These are phyloP conservation scores for Sycophila sp. DNA, from an alignment of 1,140 invertebrate genomes.

Conservation along the genomic window DNA sequence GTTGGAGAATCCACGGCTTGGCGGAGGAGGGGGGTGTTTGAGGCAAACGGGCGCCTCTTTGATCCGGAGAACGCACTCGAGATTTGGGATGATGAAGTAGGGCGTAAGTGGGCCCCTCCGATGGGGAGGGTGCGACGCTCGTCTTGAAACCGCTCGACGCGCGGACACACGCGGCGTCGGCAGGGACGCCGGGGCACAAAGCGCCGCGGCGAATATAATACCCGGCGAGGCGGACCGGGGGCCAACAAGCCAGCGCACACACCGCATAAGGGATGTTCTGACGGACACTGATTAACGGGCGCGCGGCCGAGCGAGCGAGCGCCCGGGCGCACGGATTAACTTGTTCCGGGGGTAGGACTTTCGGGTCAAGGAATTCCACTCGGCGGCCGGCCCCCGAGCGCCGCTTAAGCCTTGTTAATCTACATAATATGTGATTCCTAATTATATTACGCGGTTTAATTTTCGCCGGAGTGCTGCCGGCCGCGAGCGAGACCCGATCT, in stretches of 20 bases:
- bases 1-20: too few species aligned
- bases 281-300: conserved; percentile 9
- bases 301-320: not conserved
- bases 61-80: conserved; percentile 14
- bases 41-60: conserved; percentile 7
- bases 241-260: conserved; percentile 16
- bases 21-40: not conserved
- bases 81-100: conserved; percentile 22
- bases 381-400: not conserved
- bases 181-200: not conserved
- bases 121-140: not conserved
- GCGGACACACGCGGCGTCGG: not conserved
- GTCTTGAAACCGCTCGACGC: not conserved
- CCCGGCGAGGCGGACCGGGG: not conserved
- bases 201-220: not conserved
- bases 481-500: not conserved
- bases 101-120: conserved; percentile 4
- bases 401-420: conserved; percentile 15
- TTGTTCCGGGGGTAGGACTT: conserved; percentile 11
- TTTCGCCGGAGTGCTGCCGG: not conserved
- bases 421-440: conserved; percentile 16
- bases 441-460: conserved; percentile 27
- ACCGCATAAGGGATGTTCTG: conserved; percentile 5
- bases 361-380: conserved; percentile 7
- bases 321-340: conserved; percentile 21